Evolutionary conservation across 1,140 invertebrate species (phyloP).

Genomic region (Micrasema minimum): DNA sequence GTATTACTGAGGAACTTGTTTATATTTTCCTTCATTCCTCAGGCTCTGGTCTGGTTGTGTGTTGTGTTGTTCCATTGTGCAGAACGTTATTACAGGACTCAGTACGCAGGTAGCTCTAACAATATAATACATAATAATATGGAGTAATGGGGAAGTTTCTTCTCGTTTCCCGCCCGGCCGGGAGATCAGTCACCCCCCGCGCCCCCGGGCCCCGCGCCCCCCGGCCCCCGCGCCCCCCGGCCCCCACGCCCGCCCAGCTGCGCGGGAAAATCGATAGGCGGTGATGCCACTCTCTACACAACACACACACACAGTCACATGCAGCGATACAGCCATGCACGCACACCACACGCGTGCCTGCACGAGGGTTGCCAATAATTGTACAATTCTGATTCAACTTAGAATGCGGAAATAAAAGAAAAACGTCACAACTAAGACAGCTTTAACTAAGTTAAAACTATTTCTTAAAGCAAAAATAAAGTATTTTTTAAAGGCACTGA

Average conservation of each 20-base stretch:
- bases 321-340: background rate
- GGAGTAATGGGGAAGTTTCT: too few species aligned
- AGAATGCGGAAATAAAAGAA: too few species aligned
- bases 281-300: constrained; percentile 37
- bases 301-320: constrained; percentile 17
- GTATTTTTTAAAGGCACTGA: too few species aligned
- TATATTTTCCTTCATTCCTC: background rate
- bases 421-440: too few species aligned
- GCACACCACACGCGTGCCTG: background rate
- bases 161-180: background rate
- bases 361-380: constrained; percentile 9
- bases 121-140: too few species aligned
- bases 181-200: background rate
- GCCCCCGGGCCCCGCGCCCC: constrained; percentile 8
- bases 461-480: too few species aligned
- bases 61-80: too few species aligned
- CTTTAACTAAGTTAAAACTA: too few species aligned
- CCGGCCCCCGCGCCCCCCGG: background rate
- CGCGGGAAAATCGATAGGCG: constrained; percentile 41
- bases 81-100: background rate
- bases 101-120: background rate
- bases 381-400: too few species aligned
- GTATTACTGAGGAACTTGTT: too few species aligned
- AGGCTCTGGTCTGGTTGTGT: background rate
- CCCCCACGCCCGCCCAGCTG: constrained; percentile 16